These are phyloP conservation scores for Epizoanthus fatuus DNA, from an alignment of 92 coral and sea anemone species.

Conservation along the genomic window DNA sequence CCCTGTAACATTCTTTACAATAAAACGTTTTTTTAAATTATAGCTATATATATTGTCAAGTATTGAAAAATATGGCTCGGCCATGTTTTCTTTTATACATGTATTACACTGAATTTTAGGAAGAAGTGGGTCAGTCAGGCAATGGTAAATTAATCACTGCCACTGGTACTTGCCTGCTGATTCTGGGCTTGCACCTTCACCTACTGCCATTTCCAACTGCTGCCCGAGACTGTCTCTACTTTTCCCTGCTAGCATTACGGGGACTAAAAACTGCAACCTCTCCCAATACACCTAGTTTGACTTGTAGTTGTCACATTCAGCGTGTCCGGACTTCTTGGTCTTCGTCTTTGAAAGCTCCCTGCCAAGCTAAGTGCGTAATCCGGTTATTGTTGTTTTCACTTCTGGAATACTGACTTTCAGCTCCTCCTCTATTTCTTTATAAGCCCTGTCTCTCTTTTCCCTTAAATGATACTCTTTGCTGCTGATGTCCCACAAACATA, in stretches of 20 bases:
- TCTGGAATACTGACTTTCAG: constrained; percentile 16
- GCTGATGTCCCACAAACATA: constrained; percentile 43
- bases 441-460: constrained; percentile 34
- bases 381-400: constrained; percentile 43
- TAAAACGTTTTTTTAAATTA: no score
- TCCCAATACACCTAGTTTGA: constrained; percentile 73
- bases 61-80: no score
- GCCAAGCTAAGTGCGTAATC: constrained; percentile 54
- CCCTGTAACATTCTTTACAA: no score
- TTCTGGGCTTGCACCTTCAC: no score
- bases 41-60: no score
- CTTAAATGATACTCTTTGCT: constrained; percentile 37
- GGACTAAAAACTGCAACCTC: constrained; percentile 57
- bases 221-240: constrained; percentile 55
- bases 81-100: no score
- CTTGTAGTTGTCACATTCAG: constrained; percentile 34
- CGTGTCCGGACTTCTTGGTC: constrained; percentile 58
- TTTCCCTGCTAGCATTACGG: constrained; percentile 67
- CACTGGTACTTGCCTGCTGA: not conserved
- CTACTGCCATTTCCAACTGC: no score
- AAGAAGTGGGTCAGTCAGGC: no score
- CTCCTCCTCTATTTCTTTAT: constrained; percentile 35
- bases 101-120: no score
- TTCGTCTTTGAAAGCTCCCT: constrained; percentile 51
- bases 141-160: not conserved